Evolutionary conservation across 2,797 vertebrate genomes (phyloP).

Genomic region (Gastrophryne carolinensis): DNA sequence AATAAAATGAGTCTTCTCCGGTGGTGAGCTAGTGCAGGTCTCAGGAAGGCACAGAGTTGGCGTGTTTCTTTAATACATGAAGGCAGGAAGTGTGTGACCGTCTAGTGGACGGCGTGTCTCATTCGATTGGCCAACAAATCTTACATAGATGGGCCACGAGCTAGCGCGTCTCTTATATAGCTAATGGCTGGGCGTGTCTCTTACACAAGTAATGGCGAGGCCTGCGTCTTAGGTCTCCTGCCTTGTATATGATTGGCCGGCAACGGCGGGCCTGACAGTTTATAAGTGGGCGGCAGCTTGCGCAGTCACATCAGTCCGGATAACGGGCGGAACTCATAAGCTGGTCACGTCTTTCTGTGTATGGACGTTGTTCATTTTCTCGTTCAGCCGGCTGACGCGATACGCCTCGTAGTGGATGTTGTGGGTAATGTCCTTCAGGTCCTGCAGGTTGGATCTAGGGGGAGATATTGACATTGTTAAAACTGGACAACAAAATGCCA

Average conservation of each 20-base stretch:
- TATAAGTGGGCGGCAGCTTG: not conserved
- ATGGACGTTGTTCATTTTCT: slow-evolving; percentile 58
- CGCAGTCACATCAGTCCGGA: not conserved
- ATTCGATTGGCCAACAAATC: not conserved
- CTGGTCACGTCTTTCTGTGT: slow-evolving; percentile 13
- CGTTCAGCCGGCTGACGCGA: slow-evolving; percentile 80
- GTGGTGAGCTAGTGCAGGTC: not conserved
- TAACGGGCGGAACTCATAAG: slow-evolving; percentile 1
- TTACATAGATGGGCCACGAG: not conserved
- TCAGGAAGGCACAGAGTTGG: not conserved
- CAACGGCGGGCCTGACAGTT: not conserved
- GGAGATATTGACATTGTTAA: too few relatives aligned
- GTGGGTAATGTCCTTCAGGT: slow-evolving; percentile 95
- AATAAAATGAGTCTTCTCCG: not conserved
- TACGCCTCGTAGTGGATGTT: slow-evolving; percentile 92
- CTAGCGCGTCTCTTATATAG: not conserved
- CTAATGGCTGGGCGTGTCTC: not conserved
- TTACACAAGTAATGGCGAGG: not conserved
- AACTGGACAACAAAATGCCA: too few relatives aligned
- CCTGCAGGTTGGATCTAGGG: slow-evolving; percentile 88
- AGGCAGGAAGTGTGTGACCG: not conserved
- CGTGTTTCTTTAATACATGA: not conserved
- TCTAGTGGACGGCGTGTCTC: too few relatives aligned
- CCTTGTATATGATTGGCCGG: not conserved
- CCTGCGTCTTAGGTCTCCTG: not conserved